Evolutionary conservation across 2,113 vertebrate species (phyloP), one percentile per base, ranked within the genome.

Genomic region (Siphamia tubifer): DNA sequence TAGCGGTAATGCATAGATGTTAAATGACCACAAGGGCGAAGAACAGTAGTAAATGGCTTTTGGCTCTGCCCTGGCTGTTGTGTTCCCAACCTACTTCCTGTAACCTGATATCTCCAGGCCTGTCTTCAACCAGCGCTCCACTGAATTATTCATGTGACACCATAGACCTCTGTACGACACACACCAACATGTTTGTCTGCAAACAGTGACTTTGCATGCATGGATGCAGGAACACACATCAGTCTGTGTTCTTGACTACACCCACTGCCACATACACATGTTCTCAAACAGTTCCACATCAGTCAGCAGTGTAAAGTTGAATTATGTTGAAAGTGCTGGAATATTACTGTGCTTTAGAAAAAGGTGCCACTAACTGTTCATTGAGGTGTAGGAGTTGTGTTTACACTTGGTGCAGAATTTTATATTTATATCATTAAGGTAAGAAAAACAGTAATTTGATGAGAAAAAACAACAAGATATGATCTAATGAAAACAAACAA

Each of bases 111-210:
- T 30, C 68, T 43, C 21, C 15, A 3, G 67, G 49, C 31, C 48
- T 39, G 74, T 68, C 74, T 80, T 75, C 67, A 61, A 61, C 42
- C 53, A 12, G 54, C 25, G 3, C 48, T 1, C 20, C 1, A 25
- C 49, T 88, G 62, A 88, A 88, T 90, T 81, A 90, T 90, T 90
- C 76, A 90, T 82, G 61, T 39, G 66, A 81, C 81, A 77, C 32
- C 2, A 4, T 12, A 66, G 71, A 76, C 79, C 77, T 64, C 63
- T 24, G 81, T 62, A 62, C 45, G 27, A 72, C 75, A 66, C 70
- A 55, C 73, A 61, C 57, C 62, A 48, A 15, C 63, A 34, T 87
- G 75, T 82, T 89, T 87, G 82, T 88, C 79, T 86, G 77, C 70
- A 83, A 88, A 89, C 85, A 87, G 58, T 63, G 74, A 56, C 17